Evolutionary conservation across 2,113 vertebrate genomes (phyloP).

Genomic region (Nerophis lumbriciformis): DNA sequence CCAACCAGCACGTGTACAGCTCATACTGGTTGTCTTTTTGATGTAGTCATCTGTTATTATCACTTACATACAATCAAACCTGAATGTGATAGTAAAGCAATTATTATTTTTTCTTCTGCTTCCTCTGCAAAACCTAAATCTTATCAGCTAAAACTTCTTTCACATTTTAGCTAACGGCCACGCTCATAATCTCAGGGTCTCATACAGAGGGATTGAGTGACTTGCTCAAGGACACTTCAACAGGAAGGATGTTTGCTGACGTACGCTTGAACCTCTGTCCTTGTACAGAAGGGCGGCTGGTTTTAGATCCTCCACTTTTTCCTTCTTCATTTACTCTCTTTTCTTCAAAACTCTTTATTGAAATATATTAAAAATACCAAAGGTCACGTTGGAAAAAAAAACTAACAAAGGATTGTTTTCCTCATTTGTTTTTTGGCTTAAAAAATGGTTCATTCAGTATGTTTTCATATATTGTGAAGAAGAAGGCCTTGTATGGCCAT

Average conservation of each 20-base stretch:
- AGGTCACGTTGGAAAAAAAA: no score
- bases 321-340: conserved; percentile 1
- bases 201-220: conserved; percentile 21
- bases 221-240: conserved; percentile 52
- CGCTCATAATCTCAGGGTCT: conserved; percentile 7
- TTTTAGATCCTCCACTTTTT: conserved; percentile 5
- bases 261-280: conserved; percentile 26
- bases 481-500: no score
- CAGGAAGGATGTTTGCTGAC: conserved; percentile 36
- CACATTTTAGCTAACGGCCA: background rate
- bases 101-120: no score
- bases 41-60: no score
- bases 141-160: conserved; percentile 2
- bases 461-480: no score
- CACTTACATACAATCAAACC: no score
- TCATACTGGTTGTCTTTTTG: no score
- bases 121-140: background rate
- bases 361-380: background rate
- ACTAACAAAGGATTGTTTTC: no score
- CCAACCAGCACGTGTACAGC: no score
- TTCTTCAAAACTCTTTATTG: background rate
- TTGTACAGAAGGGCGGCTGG: conserved; percentile 40
- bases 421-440: no score
- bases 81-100: no score
- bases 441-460: no score